Evolutionary conservation across 2,888 invertebrate species (phyloP), one percentile per base, ranked within the genome.

Genomic region (Agonum fuliginosum): DNA sequence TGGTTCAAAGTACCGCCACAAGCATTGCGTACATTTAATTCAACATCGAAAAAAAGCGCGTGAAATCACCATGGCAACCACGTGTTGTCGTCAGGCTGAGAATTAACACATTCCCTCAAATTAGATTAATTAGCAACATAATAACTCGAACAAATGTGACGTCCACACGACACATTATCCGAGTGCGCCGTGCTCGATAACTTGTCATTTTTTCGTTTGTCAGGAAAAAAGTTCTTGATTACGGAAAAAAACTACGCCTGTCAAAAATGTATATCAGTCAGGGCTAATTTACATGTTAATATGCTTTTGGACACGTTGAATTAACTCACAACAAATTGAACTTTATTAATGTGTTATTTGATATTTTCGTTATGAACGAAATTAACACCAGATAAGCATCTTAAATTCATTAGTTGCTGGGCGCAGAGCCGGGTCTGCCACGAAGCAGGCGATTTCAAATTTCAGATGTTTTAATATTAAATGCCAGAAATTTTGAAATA

Each of bases 61-160:
- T 30, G 4, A 20, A 1, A 48, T 48, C 20, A 10, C 48, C 8
- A 48, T 48, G 48, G 20, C 48, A 48, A 20, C 20, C 30, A 30
- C 30, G 8, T 30, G 30, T 30, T 8, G 30, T 30, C 30, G 8
- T n/a, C 30, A 30, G 4, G 30, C 30, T 30, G 20, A 37, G 22
- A 72, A 72, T 72, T 74, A 46, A 74, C 74, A 74, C 74, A 41
- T 74, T 62, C 74, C 37, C 62, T 74, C 46, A 74, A 74, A 74
- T 74, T 74, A 74, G 74, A 74, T 74, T 74, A 74, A 74, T 74
- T 74, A 74, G 74, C 24, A 37, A 46, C 62, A 62, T 74, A 74
- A 74, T 43, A 74, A 62, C 74, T 58, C 43, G 62, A 17, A 74
- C 74, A 74, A 74, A 74, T 74, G 20, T 74, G 74, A 74, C 74